Percentiles rank a stretch among this genome's conserved stretches.
Evolutionary conservation across 2,113 vertebrate genomes (phyloP).

Genomic region (Rhizomys pruinosus): DNA sequence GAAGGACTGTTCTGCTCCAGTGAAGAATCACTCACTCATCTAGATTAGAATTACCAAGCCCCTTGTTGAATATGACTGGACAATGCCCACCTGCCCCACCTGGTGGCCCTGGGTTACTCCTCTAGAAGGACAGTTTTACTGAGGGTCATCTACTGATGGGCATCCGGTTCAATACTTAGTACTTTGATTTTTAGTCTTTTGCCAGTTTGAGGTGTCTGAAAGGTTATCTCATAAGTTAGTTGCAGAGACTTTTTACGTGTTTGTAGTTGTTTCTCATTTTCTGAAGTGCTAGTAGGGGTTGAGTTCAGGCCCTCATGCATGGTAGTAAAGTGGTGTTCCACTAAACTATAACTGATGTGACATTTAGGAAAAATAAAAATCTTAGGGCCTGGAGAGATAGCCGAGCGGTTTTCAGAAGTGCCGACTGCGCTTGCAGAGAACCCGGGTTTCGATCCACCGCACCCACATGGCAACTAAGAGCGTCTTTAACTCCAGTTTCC

Average conservation of each 20-base stretch:
- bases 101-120: not conserved
- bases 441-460: no score
- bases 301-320: not conserved
- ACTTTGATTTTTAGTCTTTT: constrained; percentile 7
- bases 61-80: not conserved
- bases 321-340: not conserved
- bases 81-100: no score
- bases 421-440: no score
- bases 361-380: no score
- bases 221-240: not conserved
- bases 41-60: not conserved
- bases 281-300: not conserved
- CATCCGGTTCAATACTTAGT: not conserved
- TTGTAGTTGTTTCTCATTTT: not conserved
- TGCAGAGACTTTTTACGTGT: not conserved
- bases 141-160: not conserved
- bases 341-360: no score
- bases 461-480: no score
- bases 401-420: no score
- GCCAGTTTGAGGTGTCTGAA: not conserved
- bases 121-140: not conserved
- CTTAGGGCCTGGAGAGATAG: no score
- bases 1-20: not conserved
- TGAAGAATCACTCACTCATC: not conserved
- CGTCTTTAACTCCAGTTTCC: no score